Evolutionary conservation across 2,797 vertebrate genomes (phyloP).

Genomic region (Oreortyx pictus): DNA sequence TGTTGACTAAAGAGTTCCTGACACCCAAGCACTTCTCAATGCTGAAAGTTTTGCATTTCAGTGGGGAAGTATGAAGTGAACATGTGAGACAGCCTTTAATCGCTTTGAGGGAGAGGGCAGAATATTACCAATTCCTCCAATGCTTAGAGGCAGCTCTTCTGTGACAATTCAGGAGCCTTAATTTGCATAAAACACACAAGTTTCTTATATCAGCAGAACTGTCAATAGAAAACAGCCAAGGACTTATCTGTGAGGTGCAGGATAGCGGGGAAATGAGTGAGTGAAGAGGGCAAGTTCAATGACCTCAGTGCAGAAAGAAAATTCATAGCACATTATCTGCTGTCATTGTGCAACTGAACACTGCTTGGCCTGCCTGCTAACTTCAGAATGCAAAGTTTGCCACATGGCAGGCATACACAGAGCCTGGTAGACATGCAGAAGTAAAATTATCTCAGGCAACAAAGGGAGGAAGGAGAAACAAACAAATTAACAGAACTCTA

Average conservation of each 20-base stretch:
- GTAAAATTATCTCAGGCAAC: constrained; percentile 11
- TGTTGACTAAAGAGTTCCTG: not conserved
- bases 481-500: not conserved
- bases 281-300: not conserved
- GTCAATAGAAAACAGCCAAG: constrained; percentile 19
- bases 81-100: constrained; percentile 27
- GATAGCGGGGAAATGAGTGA: not conserved
- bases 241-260: constrained; percentile 40
- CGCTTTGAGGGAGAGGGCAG: constrained; percentile 14
- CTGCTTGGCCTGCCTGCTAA: not conserved
- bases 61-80: not conserved
- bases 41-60: constrained; percentile 33
- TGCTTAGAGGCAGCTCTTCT: constrained; percentile 34
- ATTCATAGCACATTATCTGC: constrained; percentile 26
- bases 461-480: constrained; percentile 23
- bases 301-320: constrained; percentile 18
- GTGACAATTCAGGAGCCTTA: constrained; percentile 53
- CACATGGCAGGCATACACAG: not conserved
- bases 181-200: constrained; percentile 28
- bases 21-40: not conserved
- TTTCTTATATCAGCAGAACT: constrained; percentile 58
- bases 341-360: not conserved
- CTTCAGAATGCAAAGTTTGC: constrained; percentile 19
- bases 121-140: constrained; percentile 32
- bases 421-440: constrained; percentile 1